Conservation (phyloP, 2,797 vertebrate genomes). For the Enteromius afrohamiltoni region DNA sequence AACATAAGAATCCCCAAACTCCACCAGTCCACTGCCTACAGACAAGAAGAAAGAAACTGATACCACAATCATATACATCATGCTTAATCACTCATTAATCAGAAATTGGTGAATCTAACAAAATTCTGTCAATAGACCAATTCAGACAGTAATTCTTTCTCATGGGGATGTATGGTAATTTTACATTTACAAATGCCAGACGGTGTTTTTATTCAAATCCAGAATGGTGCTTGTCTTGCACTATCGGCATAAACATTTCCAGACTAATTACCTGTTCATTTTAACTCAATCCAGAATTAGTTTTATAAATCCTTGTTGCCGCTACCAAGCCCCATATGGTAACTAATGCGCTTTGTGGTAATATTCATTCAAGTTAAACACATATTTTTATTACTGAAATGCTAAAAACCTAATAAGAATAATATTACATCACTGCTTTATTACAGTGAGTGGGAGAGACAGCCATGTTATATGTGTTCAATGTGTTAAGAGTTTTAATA, state of each 20-base stretch:
- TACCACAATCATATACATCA: background rate
- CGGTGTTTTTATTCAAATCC: background rate
- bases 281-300: background rate
- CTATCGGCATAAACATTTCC: background rate
- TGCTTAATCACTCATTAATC: background rate
- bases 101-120: background rate
- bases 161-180: background rate
- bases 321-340: background rate
- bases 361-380: background rate
- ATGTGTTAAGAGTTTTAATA: background rate
- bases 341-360: background rate
- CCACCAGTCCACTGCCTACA: conserved; percentile 94
- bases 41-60: background rate
- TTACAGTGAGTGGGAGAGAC: background rate
- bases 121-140: background rate
- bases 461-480: background rate
- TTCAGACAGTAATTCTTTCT: conserved; percentile 1
- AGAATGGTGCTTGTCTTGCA: background rate
- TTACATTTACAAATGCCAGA: background rate
- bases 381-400: background rate
- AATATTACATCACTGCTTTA: background rate
- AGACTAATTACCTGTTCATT: background rate
- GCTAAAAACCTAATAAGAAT: background rate
- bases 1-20: conserved; percentile 93
- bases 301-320: background rate